Base-by-base conservation (phyloP, 2,888 invertebrate genomes). In the Pinctada fucata region DNA sequence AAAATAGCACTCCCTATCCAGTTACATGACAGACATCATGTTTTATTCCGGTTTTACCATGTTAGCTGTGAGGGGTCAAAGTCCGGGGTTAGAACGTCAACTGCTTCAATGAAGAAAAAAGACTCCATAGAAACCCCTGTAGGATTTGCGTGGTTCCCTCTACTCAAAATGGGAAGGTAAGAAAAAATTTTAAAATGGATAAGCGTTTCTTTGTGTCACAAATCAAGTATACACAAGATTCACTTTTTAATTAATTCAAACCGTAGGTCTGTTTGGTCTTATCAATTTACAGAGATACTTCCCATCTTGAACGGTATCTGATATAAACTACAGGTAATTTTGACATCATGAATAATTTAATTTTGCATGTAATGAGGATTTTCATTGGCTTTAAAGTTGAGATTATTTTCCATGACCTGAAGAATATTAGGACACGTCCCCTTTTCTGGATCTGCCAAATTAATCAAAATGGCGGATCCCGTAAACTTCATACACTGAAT, bases 1-100 rank as follows among this genome's bases (percentile, higher is more conserved):
- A 99, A 99, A 94, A 94, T 99, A 79, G 95, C 96, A 48, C 94
- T 99, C 58, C 99, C 99, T 0, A 94, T 97, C 31, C 96, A 97
- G 82, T 93, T 99, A 73, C 95, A 96, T 66, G 93, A 95, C 0
- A 95, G 95, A 74, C 99, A 99, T 93, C 99, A 99, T 92, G 93
- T 99, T 78, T 94, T 99, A 75, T 99, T 99, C 93, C 97, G 97
- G 3, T 99, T 99, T 93, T 96, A 97, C 90, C 99, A 99, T 92
- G 96, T 99, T 81, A 97, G 97, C 81, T 98, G 99, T 85, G 92
- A 92, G 77, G 88, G 88, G 13, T 89, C 90, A 71, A 91, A 89
- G 81, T 86, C 87, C 3, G 76, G 81, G 31, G 71, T 72, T 47
- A 47, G 79, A 31, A 66, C 74, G 45, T 79, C 82, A 50, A 80